Conservation (phyloP, 1,140 invertebrate species). For the Drosophila miranda region DNA sequence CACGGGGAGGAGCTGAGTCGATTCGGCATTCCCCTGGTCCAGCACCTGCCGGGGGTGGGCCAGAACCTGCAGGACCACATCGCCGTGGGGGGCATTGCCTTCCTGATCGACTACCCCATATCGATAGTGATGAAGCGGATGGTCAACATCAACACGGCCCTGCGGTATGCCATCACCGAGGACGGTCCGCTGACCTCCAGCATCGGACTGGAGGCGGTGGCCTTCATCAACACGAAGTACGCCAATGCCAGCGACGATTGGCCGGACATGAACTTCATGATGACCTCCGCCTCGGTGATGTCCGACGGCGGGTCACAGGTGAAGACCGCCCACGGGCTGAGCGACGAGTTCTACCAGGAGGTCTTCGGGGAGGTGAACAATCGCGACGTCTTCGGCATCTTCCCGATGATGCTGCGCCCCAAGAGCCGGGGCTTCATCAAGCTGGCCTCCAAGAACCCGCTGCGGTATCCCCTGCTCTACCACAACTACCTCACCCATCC, state of each 20-base stretch:
- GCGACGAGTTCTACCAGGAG: constrained; percentile 90
- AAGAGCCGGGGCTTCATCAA: constrained; percentile 91
- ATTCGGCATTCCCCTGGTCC: constrained; percentile 86
- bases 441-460: constrained; percentile 90
- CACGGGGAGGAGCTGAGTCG: constrained; percentile 87
- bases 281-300: constrained; percentile 90
- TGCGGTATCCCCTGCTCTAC: constrained; percentile 90
- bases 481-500: constrained; percentile 93
- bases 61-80: constrained; percentile 94
- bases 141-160: constrained; percentile 89
- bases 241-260: constrained; percentile 92
- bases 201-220: constrained; percentile 91
- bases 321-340: constrained; percentile 90
- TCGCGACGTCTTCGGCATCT: constrained; percentile 89
- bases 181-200: constrained; percentile 92
- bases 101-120: constrained; percentile 90
- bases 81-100: constrained; percentile 90
- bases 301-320: constrained; percentile 87
- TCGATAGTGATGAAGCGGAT: constrained; percentile 89
- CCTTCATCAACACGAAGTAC: constrained; percentile 94
- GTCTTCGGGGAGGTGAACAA: constrained; percentile 88
- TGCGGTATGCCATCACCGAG: constrained; percentile 90
- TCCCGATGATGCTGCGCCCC: constrained; percentile 93
- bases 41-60: constrained; percentile 90
- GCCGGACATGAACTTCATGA: constrained; percentile 94